Percentiles rank a stretch among this genome's conserved stretches.
phyloP scores from a whole-genome alignment of 2,797 vertebrate genomes.

The Emydoidea blandingii region DNA sequence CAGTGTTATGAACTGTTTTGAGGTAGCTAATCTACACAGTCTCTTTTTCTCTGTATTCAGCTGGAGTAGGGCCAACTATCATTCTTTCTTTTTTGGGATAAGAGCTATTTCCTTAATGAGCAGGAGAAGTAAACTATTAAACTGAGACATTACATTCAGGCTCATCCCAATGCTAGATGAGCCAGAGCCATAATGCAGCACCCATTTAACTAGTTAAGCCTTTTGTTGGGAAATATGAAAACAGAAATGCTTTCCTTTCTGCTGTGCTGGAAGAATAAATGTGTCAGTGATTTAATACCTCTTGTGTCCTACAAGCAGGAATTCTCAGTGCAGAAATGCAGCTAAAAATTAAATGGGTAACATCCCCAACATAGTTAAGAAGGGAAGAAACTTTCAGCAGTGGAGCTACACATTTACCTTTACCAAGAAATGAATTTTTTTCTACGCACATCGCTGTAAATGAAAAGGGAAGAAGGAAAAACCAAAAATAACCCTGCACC shows the following conservation, averaged over 20 bases:
- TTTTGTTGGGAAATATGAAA: neutral
- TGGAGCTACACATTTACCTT: neutral
- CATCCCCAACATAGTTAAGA: fast-evolving
- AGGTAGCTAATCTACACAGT: neutral
- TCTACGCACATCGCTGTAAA: neutral
- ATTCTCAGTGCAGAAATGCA: neutral
- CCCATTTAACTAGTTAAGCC: neutral
- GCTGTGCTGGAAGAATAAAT: neutral
- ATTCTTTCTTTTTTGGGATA: neutral
- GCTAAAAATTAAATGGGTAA: neutral
- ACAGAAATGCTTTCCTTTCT: neutral
- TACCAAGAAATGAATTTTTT: neutral
- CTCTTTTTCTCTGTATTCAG: neutral
- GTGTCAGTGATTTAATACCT: neutral
- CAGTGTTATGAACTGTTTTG: neutral
- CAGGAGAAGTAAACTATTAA: neutral
- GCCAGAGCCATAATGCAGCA: neutral
- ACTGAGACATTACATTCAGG: neutral
- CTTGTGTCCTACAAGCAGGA: neutral
- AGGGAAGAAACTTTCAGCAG: neutral
- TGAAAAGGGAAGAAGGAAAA: neutral
- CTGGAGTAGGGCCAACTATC: neutral
- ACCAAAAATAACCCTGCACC: neutral
- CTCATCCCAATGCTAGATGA: neutral
- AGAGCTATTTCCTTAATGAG: neutral